Base-by-base conservation (phyloP, 2,888 invertebrate genomes). In the Trissolcus japonicus region DNA sequence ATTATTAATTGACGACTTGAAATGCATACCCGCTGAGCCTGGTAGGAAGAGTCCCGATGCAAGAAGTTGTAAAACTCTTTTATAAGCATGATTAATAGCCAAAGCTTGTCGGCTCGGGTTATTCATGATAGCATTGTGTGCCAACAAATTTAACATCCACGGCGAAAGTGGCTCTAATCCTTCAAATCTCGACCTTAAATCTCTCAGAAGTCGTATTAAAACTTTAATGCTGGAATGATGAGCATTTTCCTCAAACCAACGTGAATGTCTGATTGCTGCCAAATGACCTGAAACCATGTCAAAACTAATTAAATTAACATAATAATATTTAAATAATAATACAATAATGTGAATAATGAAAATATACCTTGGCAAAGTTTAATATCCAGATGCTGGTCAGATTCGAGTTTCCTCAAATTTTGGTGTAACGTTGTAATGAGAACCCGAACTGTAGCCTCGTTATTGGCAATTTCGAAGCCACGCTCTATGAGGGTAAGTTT, bases 201-300 rank as follows among this genome's bases (percentile, higher is more conserved):
- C 99, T 78, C 98, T 93, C n/a, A 99, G 91, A 21, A 99, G 92
- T 1, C 99, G 93, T 82, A 99, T 98, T 13, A 99, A 90, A 6
- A 96, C 96, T 91, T 98, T 98, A 75, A 98, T 97, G 19, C 97
- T 97, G 4, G 98, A 98, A 89, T 98, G 98, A 87, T 96, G 97
- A 0, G 97, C 98, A 86, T 98, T 98, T 89, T 98, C 98, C 87
- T 98, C 98, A 88, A 98, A 98, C 99, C 99, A 99, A 29, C 98
- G 93, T 73, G 97, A 96, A 89, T 99, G 99, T 25, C 98, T 92
- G 78, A 99, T 97, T 0, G 98, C 97, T 0, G 97, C 96, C 84
- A 98, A 90, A 88, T 98, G 98, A 65, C 95, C 94, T 89, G 43
- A 54, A 67, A 67, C 21, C 51, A 25, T 25, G 4, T 25, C 25